Conservation (phyloP, 2,797 vertebrate genomes). For the Clarias laeviceps region DNA sequence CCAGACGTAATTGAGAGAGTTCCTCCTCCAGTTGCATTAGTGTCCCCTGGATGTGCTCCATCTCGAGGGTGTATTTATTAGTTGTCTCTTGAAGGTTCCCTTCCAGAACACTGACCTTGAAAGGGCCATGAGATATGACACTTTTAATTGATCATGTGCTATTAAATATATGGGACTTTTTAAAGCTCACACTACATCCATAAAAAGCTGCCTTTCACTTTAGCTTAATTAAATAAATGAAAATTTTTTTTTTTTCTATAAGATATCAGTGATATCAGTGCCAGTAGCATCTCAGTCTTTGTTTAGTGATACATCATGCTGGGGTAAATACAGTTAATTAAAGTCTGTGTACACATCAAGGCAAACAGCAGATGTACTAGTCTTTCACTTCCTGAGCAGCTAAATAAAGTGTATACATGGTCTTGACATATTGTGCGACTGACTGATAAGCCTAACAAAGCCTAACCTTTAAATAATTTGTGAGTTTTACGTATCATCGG, state of each 20-base stretch:
- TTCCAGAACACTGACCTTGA: slow-evolving; percentile 71
- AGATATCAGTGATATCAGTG: not conserved
- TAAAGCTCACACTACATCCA: not conserved
- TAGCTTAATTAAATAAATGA: not conserved
- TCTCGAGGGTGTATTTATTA: slow-evolving; percentile 75
- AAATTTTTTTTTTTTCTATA: not conserved
- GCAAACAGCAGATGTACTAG: slow-evolving; percentile 44
- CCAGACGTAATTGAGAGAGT: slow-evolving; percentile 76
- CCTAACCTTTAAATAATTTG: not conserved
- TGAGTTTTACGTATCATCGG: not conserved
- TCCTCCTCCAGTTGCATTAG: slow-evolving; percentile 78
- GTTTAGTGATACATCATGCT: slow-evolving; percentile 26
- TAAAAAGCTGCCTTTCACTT: not conserved
- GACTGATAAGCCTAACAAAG: not conserved
- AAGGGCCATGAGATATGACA: slow-evolving; percentile 4
- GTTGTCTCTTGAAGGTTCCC: slow-evolving; percentile 75
- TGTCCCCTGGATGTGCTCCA: slow-evolving; percentile 75
- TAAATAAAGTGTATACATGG: slow-evolving; percentile 24
- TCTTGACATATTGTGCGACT: slow-evolving; percentile 31
- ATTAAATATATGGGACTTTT: not conserved
- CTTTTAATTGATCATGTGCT: not conserved
- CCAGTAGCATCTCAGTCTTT: not conserved
- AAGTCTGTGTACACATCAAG: slow-evolving; percentile 28
- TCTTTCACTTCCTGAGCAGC: slow-evolving; percentile 30
- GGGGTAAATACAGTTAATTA: slow-evolving; percentile 36